A percentile compares a stretch with the other conserved stretches of the same genome.
phyloP scores from a whole-genome alignment of 2,113 vertebrate genomes.

The Aphyosemion australe region DNA sequence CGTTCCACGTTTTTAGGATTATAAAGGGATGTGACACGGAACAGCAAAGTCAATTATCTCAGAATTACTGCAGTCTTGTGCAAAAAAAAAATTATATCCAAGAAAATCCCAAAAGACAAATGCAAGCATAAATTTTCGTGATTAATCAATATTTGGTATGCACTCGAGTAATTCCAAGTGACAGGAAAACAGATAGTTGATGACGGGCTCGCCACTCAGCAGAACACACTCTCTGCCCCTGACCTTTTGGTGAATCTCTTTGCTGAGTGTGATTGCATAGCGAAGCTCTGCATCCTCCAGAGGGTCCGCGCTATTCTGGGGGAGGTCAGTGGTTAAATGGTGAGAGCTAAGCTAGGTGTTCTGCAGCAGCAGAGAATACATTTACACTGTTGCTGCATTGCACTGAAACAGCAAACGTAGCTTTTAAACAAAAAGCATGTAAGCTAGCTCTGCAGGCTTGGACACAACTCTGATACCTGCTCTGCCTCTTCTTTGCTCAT shows the following conservation, averaged over 20 bases:
- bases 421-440: not conserved
- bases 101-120: constrained; percentile 35
- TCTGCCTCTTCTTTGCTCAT: constrained; percentile 96
- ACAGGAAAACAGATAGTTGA: constrained; percentile 58
- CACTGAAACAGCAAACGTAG: constrained; percentile 12
- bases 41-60: constrained; percentile 26
- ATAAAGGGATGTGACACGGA: not conserved
- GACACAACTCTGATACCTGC: constrained; percentile 81
- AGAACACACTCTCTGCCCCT: constrained; percentile 69
- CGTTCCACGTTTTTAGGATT: not conserved
- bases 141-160: constrained; percentile 37
- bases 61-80: constrained; percentile 15
- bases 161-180: constrained; percentile 41
- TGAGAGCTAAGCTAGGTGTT: constrained; percentile 60
- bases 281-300: constrained; percentile 89
- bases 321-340: constrained; percentile 75
- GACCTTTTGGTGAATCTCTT: constrained; percentile 91
- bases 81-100: constrained; percentile 12
- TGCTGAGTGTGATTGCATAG: constrained; percentile 91
- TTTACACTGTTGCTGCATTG: constrained; percentile 12
- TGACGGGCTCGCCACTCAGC: constrained; percentile 42
- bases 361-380: constrained; percentile 30
- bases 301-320: constrained; percentile 81
- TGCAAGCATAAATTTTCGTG: constrained; percentile 30
- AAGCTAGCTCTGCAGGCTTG: not conserved